Base-by-base conservation (phyloP, 2,797 vertebrate genomes). In the Hydrocynus forskahlii region DNA sequence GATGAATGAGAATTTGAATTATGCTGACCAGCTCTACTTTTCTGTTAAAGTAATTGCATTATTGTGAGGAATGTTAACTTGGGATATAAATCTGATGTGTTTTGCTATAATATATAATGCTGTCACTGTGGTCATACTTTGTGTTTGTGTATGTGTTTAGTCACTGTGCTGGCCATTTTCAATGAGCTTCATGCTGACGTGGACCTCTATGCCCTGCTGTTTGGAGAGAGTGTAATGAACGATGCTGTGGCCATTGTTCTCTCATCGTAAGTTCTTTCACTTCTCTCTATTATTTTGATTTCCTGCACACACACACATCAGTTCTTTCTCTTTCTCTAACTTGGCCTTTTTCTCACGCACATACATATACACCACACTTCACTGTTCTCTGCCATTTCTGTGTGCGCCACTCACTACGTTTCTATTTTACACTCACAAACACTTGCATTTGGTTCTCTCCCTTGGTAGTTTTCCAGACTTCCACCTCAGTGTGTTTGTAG, bases 141-240 rank as follows among this genome's bases (percentile, higher is more conserved):
- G 35, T 68, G 17, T 79, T 17, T 45, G 40, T 84, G 43, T 64
- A 0, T 59, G 52, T 62, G 52, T 88, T 78, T 70, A 99, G 97
- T 99, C 85, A 99, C 98, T 0, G 97, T 99, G 78, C 90, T 99
- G 90, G 98, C 98, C 63, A 99, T 99, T 94, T 99, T 99, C 86
- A 98, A 98, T 50, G 98, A 99, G 83, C 94, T 99, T 83, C 96
- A 97, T 8, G 98, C 96, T 40, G 98, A 99, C 4, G 98, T 97
- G 0, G 97, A 99, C 87, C 95, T 99, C 40, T 99, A 99, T 4
- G 97, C 97, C n/a, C 95, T 99, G 91, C 95, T 99, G 86, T 99
- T 99, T 87, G 98, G 98, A 81, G 98, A 99, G 86, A 99, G 98
- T 0, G 98, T 99, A 3, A 93, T 99, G 88, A 99, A 99, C 40